Conservation (phyloP, 2,888 invertebrate genomes). For the Myathropa florea region DNA sequence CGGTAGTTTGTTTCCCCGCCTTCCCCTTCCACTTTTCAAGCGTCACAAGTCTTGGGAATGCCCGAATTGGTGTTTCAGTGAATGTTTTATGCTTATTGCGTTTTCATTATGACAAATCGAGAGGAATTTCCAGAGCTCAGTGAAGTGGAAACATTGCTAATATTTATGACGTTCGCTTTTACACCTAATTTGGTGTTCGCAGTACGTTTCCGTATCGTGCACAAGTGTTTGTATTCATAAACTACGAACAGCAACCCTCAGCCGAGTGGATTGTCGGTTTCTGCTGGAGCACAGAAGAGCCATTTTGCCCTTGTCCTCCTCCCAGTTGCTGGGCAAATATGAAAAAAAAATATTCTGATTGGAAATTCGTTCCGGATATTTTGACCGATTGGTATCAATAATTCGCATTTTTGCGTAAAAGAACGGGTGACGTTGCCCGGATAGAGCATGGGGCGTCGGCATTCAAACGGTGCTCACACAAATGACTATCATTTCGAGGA, state of each 20-base stretch:
- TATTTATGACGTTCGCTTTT: constrained; percentile 71
- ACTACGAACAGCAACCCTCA: constrained; percentile 56
- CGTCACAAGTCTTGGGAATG: background rate
- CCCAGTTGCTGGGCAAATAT: background rate
- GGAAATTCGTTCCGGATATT: constrained; percentile 70
- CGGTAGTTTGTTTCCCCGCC: background rate
- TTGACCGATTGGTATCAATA: constrained; percentile 70
- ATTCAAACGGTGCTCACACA: constrained; percentile 17
- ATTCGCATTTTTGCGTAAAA: constrained; percentile 33
- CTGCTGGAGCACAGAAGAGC: constrained; percentile 1
- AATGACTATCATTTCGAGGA: constrained; percentile 55
- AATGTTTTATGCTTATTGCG: constrained; percentile 69
- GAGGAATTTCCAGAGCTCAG: constrained; percentile 56
- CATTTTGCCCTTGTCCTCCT: background rate
- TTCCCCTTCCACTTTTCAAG: background rate
- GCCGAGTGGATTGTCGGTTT: no score
- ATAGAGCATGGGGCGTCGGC: background rate
- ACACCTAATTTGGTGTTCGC: constrained; percentile 71
- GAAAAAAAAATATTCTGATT: constrained; percentile 58
- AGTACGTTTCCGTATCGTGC: background rate
- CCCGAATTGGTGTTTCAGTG: background rate
- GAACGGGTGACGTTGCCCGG: constrained; percentile 8
- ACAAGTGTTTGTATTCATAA: constrained; percentile 53
- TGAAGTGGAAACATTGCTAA: constrained; percentile 70
- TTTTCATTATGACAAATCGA: constrained; percentile 72